These are phyloP conservation scores for Pecten maximus DNA, from an alignment of 2,888 invertebrate species.

Conservation along the genomic window DNA sequence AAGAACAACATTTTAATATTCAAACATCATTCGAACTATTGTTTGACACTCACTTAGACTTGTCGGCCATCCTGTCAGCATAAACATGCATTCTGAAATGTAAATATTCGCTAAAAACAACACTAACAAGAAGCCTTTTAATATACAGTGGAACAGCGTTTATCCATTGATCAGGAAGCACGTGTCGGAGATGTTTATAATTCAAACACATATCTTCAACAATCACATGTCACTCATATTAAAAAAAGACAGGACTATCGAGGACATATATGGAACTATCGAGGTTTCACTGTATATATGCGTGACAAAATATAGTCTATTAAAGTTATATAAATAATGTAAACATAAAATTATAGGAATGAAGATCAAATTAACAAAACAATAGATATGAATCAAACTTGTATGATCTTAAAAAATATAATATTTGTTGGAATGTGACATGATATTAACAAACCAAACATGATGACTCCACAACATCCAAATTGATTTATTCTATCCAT, in stretches of 20 bases:
- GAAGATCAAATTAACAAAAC: not conserved
- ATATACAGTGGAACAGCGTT: not conserved
- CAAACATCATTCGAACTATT: not conserved
- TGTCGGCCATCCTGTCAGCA: not conserved
- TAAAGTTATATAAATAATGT: not conserved
- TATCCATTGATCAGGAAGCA: not conserved
- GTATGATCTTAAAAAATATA: not conserved
- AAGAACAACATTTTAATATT: not conserved
- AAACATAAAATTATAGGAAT: not conserved
- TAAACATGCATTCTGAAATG: not conserved
- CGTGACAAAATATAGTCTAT: not conserved
- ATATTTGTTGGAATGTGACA: not conserved
- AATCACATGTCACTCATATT: no score
- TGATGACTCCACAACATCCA: not conserved
- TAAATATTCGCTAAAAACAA: not conserved
- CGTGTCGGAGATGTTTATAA: no score
- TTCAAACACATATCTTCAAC: no score
- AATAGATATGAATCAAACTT: not conserved
- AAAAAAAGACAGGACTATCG: no score
- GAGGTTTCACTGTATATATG: not conserved
- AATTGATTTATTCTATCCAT: not conserved
- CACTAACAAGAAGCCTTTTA: not conserved
- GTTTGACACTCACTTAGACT: not conserved
- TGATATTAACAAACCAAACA: not conserved
- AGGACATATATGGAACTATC: not conserved